Evolutionary conservation across 2,797 vertebrate species (phyloP).

Genomic region (Tenualosa ilisha): DNA sequence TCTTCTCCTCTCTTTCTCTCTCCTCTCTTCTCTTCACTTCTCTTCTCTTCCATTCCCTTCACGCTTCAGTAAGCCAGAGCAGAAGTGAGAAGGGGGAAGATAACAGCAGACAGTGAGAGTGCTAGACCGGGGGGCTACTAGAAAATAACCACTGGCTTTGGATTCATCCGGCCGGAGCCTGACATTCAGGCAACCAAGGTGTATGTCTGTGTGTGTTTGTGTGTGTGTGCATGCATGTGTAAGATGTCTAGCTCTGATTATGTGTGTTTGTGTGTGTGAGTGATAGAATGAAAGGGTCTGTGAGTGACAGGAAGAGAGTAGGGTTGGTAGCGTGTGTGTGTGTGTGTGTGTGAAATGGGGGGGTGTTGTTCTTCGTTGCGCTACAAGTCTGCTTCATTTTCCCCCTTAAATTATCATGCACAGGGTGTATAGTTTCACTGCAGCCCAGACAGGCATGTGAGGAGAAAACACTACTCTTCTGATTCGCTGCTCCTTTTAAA

Average conservation of each 20-base stretch:
- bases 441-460: neutral
- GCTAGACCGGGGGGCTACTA: neutral
- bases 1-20: neutral
- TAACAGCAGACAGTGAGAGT: constrained; percentile 4
- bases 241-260: neutral
- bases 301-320: neutral
- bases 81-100: constrained; percentile 8
- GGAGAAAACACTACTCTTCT: neutral
- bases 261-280: neutral
- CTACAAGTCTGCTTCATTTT: neutral
- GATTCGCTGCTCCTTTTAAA: neutral
- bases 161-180: neutral
- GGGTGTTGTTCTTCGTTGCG: neutral
- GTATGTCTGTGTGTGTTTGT: neutral
- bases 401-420: neutral
- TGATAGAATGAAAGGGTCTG: neutral
- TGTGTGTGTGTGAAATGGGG: neutral
- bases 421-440: neutral
- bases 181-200: neutral
- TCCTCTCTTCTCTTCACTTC: neutral
- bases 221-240: neutral
- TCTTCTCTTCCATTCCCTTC: neutral
- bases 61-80: constrained; percentile 1
- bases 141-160: constrained; percentile 13
- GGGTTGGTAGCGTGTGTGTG: neutral